Evolutionary conservation across 2,113 vertebrate species (phyloP).

Genomic region (Grammatotria lemairii): DNA sequence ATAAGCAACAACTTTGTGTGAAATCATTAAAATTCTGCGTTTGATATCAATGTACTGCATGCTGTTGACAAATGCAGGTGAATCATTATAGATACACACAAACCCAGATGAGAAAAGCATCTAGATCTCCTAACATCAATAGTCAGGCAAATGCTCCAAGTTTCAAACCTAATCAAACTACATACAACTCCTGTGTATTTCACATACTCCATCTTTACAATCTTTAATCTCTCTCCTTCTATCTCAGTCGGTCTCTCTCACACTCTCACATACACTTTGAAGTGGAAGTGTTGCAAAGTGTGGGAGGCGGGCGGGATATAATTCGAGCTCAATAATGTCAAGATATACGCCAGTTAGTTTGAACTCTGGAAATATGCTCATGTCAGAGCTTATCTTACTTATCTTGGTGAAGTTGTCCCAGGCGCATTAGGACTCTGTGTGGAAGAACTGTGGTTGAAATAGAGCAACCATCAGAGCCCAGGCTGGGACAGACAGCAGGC

Average conservation of each 20-base stretch:
- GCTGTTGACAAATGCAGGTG: not conserved
- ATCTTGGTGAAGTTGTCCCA: constrained; percentile 40
- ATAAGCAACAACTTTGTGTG: not conserved
- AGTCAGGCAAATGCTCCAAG: not conserved
- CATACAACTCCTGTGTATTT: not conserved
- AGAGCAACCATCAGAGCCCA: constrained; percentile 6
- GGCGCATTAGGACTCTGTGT: not conserved
- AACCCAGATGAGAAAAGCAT: not conserved
- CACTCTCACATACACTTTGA: constrained; percentile 18
- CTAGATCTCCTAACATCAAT: not conserved
- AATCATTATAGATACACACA: not conserved
- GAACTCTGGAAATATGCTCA: constrained; percentile 39
- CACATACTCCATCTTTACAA: not conserved
- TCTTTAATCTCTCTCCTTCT: not conserved
- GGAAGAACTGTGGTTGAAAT: constrained; percentile 5
- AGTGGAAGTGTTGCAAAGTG: constrained; percentile 34
- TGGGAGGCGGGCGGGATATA: constrained; percentile 34
- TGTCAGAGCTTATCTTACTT: constrained; percentile 36
- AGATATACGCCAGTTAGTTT: constrained; percentile 29
- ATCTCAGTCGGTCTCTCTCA: not conserved
- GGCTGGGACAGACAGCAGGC: constrained; percentile 8
- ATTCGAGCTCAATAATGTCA: constrained; percentile 50
- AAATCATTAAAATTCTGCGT: not conserved
- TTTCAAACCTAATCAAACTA: constrained; percentile 11
- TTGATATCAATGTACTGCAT: not conserved